Conservation (phyloP, 2,113 vertebrate genomes). For the Abramis brama region DNA sequence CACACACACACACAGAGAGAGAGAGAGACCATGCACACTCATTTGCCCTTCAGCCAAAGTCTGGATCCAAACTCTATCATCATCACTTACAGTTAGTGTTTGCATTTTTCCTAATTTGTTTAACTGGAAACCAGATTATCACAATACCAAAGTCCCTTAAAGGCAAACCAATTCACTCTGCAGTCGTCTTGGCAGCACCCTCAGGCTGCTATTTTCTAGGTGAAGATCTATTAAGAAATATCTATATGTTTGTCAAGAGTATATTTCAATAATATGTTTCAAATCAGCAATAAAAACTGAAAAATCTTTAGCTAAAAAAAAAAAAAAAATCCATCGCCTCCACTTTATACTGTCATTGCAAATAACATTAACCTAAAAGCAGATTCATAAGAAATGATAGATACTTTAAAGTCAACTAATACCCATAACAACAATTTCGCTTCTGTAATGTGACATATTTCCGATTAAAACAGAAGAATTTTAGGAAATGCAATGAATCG, state of each 20-base stretch:
- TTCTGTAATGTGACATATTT: background rate
- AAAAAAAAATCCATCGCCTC: background rate
- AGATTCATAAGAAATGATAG: background rate
- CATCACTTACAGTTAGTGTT: conserved; percentile 18
- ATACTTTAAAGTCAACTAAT: background rate
- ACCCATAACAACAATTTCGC: background rate
- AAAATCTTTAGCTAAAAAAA: background rate
- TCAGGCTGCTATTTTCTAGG: background rate
- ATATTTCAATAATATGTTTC: background rate
- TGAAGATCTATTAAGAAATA: background rate
- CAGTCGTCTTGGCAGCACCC: background rate
- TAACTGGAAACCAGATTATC: background rate
- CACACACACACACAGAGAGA: background rate
- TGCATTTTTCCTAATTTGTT: background rate
- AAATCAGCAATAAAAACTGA: background rate
- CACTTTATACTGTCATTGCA: background rate
- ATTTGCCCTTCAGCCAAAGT: conserved; percentile 6
- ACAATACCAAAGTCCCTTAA: background rate
- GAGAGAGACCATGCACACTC: background rate
- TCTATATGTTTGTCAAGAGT: background rate
- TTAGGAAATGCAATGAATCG: background rate
- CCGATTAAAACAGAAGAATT: background rate
- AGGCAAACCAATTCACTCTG: background rate
- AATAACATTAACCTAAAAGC: background rate
- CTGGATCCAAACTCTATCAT: background rate